phyloP scores from a whole-genome alignment of 2,888 invertebrate species.

The Latrodectus elegans region DNA sequence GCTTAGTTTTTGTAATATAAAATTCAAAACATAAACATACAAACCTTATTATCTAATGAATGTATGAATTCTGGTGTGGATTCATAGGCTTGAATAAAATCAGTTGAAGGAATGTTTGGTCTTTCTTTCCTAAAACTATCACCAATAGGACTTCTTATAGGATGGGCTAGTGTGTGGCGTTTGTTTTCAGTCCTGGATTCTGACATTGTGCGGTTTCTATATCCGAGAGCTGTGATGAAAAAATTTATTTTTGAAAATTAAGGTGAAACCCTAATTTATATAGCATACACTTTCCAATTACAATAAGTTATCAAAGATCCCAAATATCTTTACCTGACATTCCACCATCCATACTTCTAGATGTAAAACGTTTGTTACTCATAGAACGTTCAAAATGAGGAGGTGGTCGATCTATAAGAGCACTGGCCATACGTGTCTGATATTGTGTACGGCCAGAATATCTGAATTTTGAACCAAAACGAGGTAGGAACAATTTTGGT shows the following conservation, averaged over 20 bases:
- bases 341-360: conserved; percentile 87
- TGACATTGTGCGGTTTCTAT: conserved; percentile 73
- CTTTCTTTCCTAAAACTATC: conserved; percentile 59
- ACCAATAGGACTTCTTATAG: conserved; percentile 73
- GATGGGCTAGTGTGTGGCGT: conserved; percentile 90
- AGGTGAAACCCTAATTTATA: too few species aligned
- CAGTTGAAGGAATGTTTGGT: conserved; percentile 28
- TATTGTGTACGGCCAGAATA: conserved; percentile 97
- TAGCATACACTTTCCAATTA: too few species aligned
- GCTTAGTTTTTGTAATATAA: too few species aligned
- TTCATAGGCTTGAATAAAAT: conserved; percentile 44
- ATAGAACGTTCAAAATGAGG: conserved; percentile 90
- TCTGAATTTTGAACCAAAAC: conserved; percentile 93
- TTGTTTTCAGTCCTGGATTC: conserved; percentile 82
- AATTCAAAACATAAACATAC: too few species aligned
- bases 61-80: conserved; percentile 42
- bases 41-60: conserved; percentile 8
- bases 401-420: conserved; percentile 87
- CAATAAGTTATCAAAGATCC: too few species aligned
- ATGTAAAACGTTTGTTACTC: conserved; percentile 86
- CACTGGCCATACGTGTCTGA: conserved; percentile 86
- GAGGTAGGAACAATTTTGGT: conserved; percentile 87
- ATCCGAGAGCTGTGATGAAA: conserved; percentile 50
- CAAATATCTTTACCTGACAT: conserved; percentile 53
- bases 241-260: too few species aligned